Evolutionary conservation across 2,888 invertebrate species (phyloP).

Genomic region (Hetaerina titia): DNA sequence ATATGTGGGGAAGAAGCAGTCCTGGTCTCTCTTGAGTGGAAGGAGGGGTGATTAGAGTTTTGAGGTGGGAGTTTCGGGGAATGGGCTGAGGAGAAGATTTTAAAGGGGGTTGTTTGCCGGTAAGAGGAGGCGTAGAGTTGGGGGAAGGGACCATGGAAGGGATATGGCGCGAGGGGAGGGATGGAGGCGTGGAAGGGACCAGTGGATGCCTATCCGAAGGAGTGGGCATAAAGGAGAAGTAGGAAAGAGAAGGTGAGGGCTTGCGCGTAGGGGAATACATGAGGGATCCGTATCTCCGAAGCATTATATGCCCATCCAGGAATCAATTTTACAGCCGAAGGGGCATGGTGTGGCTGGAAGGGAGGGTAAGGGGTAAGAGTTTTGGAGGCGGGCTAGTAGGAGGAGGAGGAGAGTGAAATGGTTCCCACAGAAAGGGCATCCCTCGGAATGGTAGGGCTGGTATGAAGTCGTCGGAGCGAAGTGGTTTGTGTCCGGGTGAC

Average conservation of each 20-base stretch:
- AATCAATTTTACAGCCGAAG: slow-evolving; percentile 58
- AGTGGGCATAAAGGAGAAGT: neutral
- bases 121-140: neutral
- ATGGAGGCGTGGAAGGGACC: too few relatives aligned
- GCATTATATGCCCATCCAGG: slow-evolving; percentile 51
- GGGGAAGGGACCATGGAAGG: too few relatives aligned
- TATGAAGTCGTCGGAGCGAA: neutral
- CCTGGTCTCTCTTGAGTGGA: too few relatives aligned
- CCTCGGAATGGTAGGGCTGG: neutral
- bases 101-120: neutral
- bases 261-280: neutral
- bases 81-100: neutral
- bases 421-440: neutral
- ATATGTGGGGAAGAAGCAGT: too few relatives aligned
- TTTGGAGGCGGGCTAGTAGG: neutral
- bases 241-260: neutral
- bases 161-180: too few relatives aligned
- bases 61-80: neutral
- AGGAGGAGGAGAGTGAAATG: neutral
- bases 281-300: slow-evolving; percentile 28
- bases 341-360: neutral
- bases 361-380: neutral
- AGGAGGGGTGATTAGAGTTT: too few relatives aligned
- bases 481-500: neutral
- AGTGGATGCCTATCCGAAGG: too few relatives aligned